These are phyloP conservation scores for Zygogramma bicolorata DNA, from an alignment of 2,888 invertebrate species.

Conservation along the genomic window DNA sequence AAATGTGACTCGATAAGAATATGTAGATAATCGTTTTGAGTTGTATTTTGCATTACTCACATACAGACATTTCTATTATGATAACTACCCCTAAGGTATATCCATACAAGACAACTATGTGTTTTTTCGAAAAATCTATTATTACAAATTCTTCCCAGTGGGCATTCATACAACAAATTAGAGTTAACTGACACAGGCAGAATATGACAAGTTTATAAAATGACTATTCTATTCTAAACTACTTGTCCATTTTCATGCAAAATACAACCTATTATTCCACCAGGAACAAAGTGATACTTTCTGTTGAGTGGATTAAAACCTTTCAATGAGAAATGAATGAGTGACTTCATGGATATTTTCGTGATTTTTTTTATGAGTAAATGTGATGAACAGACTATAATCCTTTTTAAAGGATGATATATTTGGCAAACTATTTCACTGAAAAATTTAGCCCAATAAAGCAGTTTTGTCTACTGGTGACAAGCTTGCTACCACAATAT, in stretches of 20 bases:
- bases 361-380: too few relatives aligned
- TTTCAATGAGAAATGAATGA: too few relatives aligned
- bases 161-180: too few relatives aligned
- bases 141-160: neutral
- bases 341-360: neutral
- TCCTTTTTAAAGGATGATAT: too few relatives aligned
- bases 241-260: conserved; percentile 54
- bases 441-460: neutral
- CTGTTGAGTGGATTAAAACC: too few relatives aligned
- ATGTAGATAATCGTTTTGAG: conserved; percentile 29
- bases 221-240: conserved; percentile 41
- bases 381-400: too few relatives aligned
- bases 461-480: too few relatives aligned
- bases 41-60: conserved; percentile 50
- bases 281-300: conserved; percentile 39
- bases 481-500: neutral
- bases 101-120: conserved; percentile 36
- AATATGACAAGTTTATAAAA: conserved; percentile 28
- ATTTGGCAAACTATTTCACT: too few relatives aligned
- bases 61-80: neutral
- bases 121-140: neutral
- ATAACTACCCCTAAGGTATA: conserved; percentile 20
- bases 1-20: conserved; percentile 22
- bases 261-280: conserved; percentile 56
- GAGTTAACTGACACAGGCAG: conserved; percentile 44